phyloP scores from a whole-genome alignment of 53 echinoderm and acorn worm species.

The Stichopus horrens region DNA sequence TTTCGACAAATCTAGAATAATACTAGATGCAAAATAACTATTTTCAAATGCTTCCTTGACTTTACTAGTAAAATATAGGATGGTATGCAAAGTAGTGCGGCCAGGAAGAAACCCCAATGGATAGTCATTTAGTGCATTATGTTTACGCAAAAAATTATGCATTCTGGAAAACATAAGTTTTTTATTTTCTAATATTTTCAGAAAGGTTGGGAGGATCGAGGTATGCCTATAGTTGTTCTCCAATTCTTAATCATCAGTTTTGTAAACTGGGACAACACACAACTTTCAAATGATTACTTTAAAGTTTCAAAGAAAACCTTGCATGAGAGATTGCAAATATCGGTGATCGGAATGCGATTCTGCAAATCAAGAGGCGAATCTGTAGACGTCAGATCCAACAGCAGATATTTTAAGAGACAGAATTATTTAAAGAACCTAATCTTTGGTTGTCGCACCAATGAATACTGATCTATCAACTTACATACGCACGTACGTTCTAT shows the following conservation, averaged over 20 bases:
- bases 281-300: background rate
- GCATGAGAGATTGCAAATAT: background rate
- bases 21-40: too few species aligned
- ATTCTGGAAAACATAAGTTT: background rate
- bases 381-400: background rate
- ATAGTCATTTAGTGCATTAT: background rate
- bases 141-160: background rate
- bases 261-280: background rate
- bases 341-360: background rate
- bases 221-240: background rate
- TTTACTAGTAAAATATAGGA: background rate
- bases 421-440: background rate
- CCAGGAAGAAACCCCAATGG: background rate
- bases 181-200: background rate
- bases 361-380: background rate
- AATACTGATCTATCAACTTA: background rate
- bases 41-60: background rate
- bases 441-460: background rate
- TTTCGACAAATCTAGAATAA: too few species aligned
- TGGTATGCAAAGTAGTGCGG: background rate
- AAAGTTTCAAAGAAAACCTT: too few species aligned
- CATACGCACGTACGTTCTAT: background rate
- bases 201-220: background rate
- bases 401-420: background rate
- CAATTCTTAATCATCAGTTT: background rate